Conservation (phyloP, 2,888 invertebrate species). For the Chloromyia formosa region DNA sequence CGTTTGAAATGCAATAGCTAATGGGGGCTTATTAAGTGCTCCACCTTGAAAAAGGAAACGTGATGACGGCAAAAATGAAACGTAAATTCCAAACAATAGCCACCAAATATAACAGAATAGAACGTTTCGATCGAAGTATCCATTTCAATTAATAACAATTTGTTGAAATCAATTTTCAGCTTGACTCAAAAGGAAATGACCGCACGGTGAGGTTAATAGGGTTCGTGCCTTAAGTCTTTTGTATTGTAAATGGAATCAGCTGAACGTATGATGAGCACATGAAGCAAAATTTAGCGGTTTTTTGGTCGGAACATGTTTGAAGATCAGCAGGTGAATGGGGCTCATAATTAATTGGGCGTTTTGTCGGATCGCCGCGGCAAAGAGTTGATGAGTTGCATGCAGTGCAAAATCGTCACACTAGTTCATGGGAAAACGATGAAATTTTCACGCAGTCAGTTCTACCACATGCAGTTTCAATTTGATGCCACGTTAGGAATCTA, state of each 20-base stretch:
- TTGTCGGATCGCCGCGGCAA: neutral
- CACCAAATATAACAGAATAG: neutral
- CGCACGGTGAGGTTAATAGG: conserved; percentile 27
- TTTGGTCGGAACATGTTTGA: conserved; percentile 12
- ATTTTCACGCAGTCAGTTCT: neutral
- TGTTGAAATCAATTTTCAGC: conserved; percentile 28
- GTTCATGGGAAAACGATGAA: conserved; percentile 20
- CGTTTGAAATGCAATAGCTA: conserved; percentile 48
- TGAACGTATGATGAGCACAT: neutral
- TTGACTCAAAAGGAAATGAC: conserved; percentile 29
- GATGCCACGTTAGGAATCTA: conserved; percentile 8
- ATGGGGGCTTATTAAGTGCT: conserved; percentile 43
- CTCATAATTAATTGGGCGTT: conserved; percentile 36
- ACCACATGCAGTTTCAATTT: conserved; percentile 36
- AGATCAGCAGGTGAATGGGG: conserved; percentile 35
- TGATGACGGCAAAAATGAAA: conserved; percentile 46
- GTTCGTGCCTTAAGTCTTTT: conserved; percentile 45
- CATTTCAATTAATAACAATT: conserved; percentile 29
- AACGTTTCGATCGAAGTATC: conserved; percentile 31
- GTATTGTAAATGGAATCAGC: conserved; percentile 19
- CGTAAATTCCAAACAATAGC: conserved; percentile 39
- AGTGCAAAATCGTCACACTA: neutral
- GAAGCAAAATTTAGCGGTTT: conserved; percentile 21
- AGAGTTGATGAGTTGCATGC: neutral
- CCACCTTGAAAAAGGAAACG: conserved; percentile 26